phyloP scores from a whole-genome alignment of 92 coral and sea anemone species.

The Blastomussa wellsi region DNA sequence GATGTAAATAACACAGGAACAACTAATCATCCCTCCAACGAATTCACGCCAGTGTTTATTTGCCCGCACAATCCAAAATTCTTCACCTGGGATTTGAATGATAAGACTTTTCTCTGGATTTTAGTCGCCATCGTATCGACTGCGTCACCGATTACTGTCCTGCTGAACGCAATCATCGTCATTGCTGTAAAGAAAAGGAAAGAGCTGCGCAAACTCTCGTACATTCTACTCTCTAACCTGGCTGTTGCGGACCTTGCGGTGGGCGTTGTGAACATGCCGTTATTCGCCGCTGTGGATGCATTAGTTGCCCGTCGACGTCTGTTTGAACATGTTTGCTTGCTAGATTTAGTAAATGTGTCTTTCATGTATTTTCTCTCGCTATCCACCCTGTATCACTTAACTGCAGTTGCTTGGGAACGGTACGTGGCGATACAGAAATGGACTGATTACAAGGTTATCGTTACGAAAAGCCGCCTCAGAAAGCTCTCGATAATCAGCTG shows the following conservation, averaged over 20 bases:
- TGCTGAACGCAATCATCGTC: neutral
- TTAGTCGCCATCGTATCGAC: neutral
- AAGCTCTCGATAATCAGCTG: neutral
- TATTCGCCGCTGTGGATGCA: neutral
- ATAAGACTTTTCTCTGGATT: neutral
- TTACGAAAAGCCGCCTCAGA: neutral
- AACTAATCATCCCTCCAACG: neutral
- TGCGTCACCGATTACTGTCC: neutral
- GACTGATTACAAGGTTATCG: neutral
- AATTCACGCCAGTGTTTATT: neutral
- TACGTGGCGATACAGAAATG: neutral
- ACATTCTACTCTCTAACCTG: neutral
- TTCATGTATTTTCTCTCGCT: neutral
- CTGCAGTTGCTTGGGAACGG: neutral
- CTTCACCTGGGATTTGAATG: neutral
- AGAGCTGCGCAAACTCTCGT: neutral
- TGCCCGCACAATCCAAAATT: neutral
- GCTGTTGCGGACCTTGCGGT: neutral
- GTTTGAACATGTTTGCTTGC: neutral
- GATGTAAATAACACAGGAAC: neutral
- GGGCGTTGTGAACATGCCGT: neutral
- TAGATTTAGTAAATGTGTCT: neutral
- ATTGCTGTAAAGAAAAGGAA: neutral
- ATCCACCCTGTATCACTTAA: neutral
- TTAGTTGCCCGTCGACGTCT: neutral